Conservation (phyloP, 2,113 vertebrate genomes). For the Platichthys stellatus region DNA sequence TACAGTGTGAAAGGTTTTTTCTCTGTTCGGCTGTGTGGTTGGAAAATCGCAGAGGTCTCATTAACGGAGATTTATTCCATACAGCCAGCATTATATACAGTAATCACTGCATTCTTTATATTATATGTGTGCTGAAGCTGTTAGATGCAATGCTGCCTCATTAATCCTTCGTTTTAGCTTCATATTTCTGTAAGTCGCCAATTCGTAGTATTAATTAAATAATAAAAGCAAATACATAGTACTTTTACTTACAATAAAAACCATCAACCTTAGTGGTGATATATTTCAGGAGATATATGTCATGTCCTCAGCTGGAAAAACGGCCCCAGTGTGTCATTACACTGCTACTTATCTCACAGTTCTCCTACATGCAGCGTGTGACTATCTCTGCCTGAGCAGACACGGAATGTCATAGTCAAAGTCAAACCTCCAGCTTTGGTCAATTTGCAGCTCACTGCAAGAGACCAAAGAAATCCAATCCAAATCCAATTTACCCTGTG, state of each 20-base stretch:
- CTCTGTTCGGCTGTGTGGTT: background rate
- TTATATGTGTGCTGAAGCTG: conserved; percentile 15
- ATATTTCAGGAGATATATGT: background rate
- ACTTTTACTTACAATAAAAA: too few species aligned
- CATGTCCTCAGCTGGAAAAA: conserved; percentile 6
- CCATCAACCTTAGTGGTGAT: too few species aligned
- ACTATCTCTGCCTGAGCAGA: conserved; percentile 55
- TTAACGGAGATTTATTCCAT: conserved; percentile 40
- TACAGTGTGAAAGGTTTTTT: conserved; percentile 10
- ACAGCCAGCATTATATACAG: conserved; percentile 15
- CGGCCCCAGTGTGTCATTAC: conserved; percentile 39
- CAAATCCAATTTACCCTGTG: conserved; percentile 76
- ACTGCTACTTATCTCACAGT: conserved; percentile 36
- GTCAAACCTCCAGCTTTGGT: conserved; percentile 57
- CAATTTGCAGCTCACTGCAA: conserved; percentile 42
- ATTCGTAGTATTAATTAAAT: background rate
- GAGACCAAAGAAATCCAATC: conserved; percentile 55
- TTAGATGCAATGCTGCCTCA: conserved; percentile 8
- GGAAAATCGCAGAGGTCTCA: conserved; percentile 30
- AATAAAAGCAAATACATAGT: background rate
- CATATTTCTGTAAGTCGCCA: background rate
- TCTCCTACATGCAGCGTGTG: conserved; percentile 16
- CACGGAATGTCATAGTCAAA: conserved; percentile 71
- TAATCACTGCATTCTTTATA: conserved; percentile 37
- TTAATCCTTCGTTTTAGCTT: conserved; percentile 20